Evolutionary conservation across 2,888 invertebrate species (phyloP), one percentile per base, ranked within the genome.

Genomic region (Sinelater perroti): DNA sequence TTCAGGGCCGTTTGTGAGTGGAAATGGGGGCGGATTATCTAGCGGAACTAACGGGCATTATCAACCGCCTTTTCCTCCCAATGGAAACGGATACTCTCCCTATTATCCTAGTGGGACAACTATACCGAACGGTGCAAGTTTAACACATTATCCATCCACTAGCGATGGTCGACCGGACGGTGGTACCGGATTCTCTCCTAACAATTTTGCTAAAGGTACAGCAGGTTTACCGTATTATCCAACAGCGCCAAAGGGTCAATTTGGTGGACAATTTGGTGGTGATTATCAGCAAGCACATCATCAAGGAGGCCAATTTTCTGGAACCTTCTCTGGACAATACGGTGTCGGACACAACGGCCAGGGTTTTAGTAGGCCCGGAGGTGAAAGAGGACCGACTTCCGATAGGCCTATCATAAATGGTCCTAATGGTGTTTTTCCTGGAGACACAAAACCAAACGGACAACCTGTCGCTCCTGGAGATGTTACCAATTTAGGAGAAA

Each of bases 221-320:
- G 59, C 61, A 8, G 65, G 63, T 47, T 24, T 18, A 8, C 47
- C 31, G 10, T 6, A 24, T 11, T 52, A 42, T 35, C 35, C 16
- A 11, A 18, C 20, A 51, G 35, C 14, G 1, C 51, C n/a, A n/a
- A n/a, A n/a, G n/a, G 71, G 72, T 36, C 58, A 71, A 50, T 35
- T 72, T 36, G 10, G 5, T 8, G 49, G 49, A 1, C 33, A 40
- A 40, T 51, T 51, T 16, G 17, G 30, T 6, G 51, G 51, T 5
- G 17, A 36, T 16, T 49, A 49, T 11, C 40, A 44, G 14, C 49
- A 46, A 18, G 17, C 50, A 6, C 44, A 40, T 7, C 61, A 62
- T 4, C 59, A 57, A 33, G 18, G 45, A 8, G 69, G 69, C 16
- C 33, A 60, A 50, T 63, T 64, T 54, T 18, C 56, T 24, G 64